phyloP scores from a whole-genome alignment of 2,797 vertebrate genomes.

The Anguilla obscura region DNA sequence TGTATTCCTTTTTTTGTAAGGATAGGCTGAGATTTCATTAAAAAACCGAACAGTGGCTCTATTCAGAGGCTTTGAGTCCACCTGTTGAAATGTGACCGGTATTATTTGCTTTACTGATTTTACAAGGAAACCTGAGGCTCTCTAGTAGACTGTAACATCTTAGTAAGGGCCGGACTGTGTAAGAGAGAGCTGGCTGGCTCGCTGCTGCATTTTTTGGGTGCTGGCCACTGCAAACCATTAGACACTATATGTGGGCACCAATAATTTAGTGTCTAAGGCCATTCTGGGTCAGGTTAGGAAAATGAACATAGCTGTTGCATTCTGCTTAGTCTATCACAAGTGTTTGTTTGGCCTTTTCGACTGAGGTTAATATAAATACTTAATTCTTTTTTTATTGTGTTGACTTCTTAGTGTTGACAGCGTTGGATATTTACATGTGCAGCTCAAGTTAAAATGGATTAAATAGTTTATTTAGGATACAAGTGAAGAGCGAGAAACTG shows the following conservation, averaged over 20 bases:
- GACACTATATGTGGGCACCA: constrained; percentile 21
- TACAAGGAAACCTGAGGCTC: constrained; percentile 73
- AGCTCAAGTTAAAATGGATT: not conserved
- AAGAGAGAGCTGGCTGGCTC: constrained; percentile 48
- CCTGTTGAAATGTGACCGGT: constrained; percentile 70
- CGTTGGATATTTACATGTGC: not conserved
- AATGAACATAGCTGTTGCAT: not conserved
- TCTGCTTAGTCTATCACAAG: not conserved
- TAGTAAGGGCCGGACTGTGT: constrained; percentile 60
- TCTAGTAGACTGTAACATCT: constrained; percentile 54
- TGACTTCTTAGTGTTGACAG: not conserved
- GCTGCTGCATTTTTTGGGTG: constrained; percentile 36
- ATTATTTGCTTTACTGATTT: constrained; percentile 75
- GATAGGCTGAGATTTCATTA: constrained; percentile 63
- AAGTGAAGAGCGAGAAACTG: not conserved
- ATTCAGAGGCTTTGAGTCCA: constrained; percentile 74
- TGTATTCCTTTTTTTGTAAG: constrained; percentile 60
- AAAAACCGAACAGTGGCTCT: constrained; percentile 67
- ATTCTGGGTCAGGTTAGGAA: constrained; percentile 7
- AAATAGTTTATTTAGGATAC: not conserved
- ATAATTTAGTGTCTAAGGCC: not conserved
- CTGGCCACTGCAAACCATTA: constrained; percentile 41
- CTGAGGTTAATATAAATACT: not conserved
- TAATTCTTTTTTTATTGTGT: not conserved
- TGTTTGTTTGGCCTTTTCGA: not conserved